A percentile compares a stretch with the other conserved stretches of the same genome.
Evolutionary conservation across 2,113 vertebrate species (phyloP).

Genomic region (Podocnemis expansa): DNA sequence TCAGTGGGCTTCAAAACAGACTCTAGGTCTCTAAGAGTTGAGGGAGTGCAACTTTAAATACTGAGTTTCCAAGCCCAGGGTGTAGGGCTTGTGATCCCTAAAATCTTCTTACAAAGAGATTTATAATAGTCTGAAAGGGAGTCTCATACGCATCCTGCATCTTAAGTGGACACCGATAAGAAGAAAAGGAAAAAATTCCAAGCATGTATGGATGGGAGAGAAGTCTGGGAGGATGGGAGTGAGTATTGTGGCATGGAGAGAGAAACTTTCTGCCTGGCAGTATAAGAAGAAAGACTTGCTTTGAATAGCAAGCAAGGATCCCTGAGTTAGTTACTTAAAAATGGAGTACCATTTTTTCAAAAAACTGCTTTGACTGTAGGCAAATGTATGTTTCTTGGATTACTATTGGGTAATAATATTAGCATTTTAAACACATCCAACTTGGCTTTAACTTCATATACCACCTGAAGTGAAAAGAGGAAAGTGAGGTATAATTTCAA

Average conservation of each 20-base stretch:
- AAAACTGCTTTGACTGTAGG: accelerated
- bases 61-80: background rate
- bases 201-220: background rate
- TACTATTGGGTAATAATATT: background rate
- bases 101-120: background rate
- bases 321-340: background rate
- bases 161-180: background rate
- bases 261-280: background rate
- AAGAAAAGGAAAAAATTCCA: background rate
- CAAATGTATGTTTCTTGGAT: background rate
- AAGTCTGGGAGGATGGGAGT: too few species aligned
- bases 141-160: background rate
- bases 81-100: background rate
- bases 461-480: background rate
- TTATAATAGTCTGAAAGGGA: background rate
- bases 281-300: background rate
- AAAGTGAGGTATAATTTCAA: background rate
- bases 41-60: background rate
- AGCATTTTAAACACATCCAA: accelerated
- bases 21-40: background rate
- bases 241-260: background rate
- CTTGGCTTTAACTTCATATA: background rate
- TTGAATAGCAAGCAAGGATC: background rate
- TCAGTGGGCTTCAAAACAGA: background rate
- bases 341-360: background rate